Conservation (phyloP, 2,113 vertebrate species). For the human (Homo sapiens) region GRCh38 chr4:138647501-138648000, state of each 20-base stretch:
- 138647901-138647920: neutral
- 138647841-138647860: neutral
- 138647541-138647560: neutral
- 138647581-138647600: no score
- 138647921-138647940: neutral
- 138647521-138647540: neutral
- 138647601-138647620: neutral
- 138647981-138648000: neutral
- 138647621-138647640: neutral
- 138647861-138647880: neutral
- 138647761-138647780: neutral
- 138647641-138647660: neutral
- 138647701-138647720: neutral
- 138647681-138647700: no score
- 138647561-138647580: neutral
- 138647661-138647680: neutral
- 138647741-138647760: neutral
- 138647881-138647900: neutral
- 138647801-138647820: neutral
- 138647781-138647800: neutral
- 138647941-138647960: neutral
- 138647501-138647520: no score
- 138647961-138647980: neutral
- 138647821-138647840: neutral
- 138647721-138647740: neutral